Conservation (phyloP, 2,797 vertebrate genomes). For the Enteromius viviparus region DNA sequence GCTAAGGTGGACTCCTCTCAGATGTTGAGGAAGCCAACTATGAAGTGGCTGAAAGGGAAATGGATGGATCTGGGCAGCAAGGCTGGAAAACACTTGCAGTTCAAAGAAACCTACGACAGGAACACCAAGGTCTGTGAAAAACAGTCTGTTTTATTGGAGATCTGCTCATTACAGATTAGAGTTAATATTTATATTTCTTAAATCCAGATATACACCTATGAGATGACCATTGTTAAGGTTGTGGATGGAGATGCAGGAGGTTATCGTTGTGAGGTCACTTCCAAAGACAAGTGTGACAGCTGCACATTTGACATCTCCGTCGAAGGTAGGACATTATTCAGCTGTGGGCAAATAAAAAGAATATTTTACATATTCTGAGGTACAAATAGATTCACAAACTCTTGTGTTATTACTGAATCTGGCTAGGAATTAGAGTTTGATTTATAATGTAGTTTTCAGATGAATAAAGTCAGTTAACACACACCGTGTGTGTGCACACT, state of each 20-base stretch:
- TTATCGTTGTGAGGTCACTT: constrained; percentile 88
- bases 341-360: background rate
- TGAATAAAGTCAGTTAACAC: background rate
- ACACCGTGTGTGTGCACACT: background rate
- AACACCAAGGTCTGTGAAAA: constrained; percentile 81
- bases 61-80: constrained; percentile 89
- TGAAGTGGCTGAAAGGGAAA: constrained; percentile 96
- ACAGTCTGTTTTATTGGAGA: constrained; percentile 1
- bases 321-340: constrained; percentile 76
- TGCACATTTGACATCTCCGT: constrained; percentile 84
- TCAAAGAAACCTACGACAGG: constrained; percentile 85
- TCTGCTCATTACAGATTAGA: constrained; percentile 20
- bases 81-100: constrained; percentile 85
- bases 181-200: background rate
- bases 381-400: constrained; percentile 4
- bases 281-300: constrained; percentile 89
- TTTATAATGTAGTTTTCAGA: background rate
- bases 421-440: background rate
- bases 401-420: background rate
- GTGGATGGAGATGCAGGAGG: constrained; percentile 83
- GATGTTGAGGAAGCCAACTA: constrained; percentile 74
- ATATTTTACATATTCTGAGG: background rate
- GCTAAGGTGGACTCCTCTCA: constrained; percentile 80
- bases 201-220: constrained; percentile 84
- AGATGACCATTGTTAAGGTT: constrained; percentile 85